phyloP scores from a whole-genome alignment of 2,888 invertebrate species.

The Meliscaeva auricollis region DNA sequence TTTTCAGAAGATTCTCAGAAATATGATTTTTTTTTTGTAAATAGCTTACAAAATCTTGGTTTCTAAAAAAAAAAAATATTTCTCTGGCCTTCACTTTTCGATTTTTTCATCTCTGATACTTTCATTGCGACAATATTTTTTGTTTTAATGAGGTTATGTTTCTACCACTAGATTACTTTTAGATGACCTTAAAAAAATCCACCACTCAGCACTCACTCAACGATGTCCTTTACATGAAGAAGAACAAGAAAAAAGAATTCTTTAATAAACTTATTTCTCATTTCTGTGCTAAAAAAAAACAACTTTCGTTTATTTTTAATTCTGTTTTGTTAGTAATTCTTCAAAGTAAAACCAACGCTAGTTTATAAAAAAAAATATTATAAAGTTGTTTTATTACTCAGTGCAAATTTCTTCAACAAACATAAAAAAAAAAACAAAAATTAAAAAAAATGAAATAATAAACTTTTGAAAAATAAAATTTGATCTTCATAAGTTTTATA shows the following conservation, averaged over 20 bases:
- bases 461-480: slow-evolving; percentile 3
- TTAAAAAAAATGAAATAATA: too few relatives aligned
- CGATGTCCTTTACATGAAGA: slow-evolving; percentile 44
- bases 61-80: too few relatives aligned
- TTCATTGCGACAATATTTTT: too few relatives aligned
- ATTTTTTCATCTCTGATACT: too few relatives aligned
- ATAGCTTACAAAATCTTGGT: too few relatives aligned
- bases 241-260: neutral
- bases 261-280: neutral
- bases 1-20: too few relatives aligned
- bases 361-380: slow-evolving; percentile 19
- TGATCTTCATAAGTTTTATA: too few relatives aligned
- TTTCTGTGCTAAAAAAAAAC: neutral
- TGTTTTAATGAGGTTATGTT: too few relatives aligned
- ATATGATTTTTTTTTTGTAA: too few relatives aligned
- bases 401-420: slow-evolving; percentile 65
- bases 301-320: slow-evolving; percentile 4
- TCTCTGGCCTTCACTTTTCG: too few relatives aligned
- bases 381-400: slow-evolving; percentile 53
- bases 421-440: slow-evolving; percentile 5
- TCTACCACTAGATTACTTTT: too few relatives aligned
- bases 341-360: slow-evolving; percentile 23
- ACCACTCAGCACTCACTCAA: neutral
- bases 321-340: slow-evolving; percentile 8
- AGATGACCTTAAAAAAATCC: too few relatives aligned